Evolutionary conservation across 2,888 invertebrate species (phyloP).

Genomic region (Acronicta psi): DNA sequence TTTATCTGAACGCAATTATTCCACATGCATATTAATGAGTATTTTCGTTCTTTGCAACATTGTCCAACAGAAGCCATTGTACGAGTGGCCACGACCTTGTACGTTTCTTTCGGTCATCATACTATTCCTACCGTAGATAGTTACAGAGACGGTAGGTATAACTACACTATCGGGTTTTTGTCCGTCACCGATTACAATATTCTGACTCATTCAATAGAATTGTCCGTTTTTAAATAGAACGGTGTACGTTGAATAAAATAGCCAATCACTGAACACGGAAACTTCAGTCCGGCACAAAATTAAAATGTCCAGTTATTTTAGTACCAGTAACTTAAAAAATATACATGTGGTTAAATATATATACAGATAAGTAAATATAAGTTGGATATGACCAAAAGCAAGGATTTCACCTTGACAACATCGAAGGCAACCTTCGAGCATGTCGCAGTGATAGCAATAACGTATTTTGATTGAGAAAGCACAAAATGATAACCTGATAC

Average conservation of each 20-base stretch:
- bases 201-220: slow-evolving; percentile 77
- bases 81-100: slow-evolving; percentile 82
- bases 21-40: slow-evolving; percentile 58
- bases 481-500: slow-evolving; percentile 16
- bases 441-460: slow-evolving; percentile 73
- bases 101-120: slow-evolving; percentile 74
- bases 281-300: slow-evolving; percentile 54
- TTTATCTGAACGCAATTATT: slow-evolving; percentile 42
- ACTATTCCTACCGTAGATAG: slow-evolving; percentile 68
- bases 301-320: slow-evolving; percentile 63
- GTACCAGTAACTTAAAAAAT: slow-evolving; percentile 52
- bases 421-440: slow-evolving; percentile 77
- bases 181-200: slow-evolving; percentile 62
- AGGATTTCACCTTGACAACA: slow-evolving; percentile 80
- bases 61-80: slow-evolving; percentile 77
- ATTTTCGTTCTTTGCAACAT: slow-evolving; percentile 49
- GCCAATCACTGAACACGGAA: slow-evolving; percentile 69
- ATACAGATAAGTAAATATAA: slow-evolving; percentile 54
- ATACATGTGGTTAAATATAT: no score
- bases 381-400: slow-evolving; percentile 70
- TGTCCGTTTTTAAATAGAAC: slow-evolving; percentile 76
- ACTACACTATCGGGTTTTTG: slow-evolving; percentile 73
- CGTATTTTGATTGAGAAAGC: slow-evolving; percentile 59
- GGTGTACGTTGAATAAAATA: slow-evolving; percentile 60
- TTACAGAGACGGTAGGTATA: slow-evolving; percentile 53